Base-by-base conservation (phyloP, 2,797 vertebrate genomes). In the Myoxocephalus aenaeus region DNA sequence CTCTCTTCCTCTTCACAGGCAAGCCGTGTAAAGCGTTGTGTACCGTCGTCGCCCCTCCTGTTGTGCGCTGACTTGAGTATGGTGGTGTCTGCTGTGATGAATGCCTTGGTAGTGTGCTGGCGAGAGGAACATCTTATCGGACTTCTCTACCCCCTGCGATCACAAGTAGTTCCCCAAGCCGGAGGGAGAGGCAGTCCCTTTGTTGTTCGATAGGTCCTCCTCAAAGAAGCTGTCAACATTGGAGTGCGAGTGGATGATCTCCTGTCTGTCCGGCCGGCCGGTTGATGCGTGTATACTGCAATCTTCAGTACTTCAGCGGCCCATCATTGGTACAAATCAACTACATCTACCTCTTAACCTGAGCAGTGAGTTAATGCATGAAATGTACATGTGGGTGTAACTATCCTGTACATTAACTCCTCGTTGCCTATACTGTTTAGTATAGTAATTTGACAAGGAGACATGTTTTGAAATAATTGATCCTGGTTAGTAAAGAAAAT, bases 1-100 rank as follows among this genome's bases (percentile, higher is more conserved):
- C 11, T 94, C 89, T 96, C 93, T 94, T 94, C 95, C 94, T 93
- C 70, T 96, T 95, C 94, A 79, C 95, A 96, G 95, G 93, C 89
- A 91, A 94, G 85, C 92, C 70, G 88, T 89, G 83, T 92, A 93
- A 92, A 81, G 81, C 87, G 85, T 93, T 91, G 88, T 91, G 88
- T 94, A 85, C 87, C 71, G 77, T 82, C 86, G 86, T 92, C 89
- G 6, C 77, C 83, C 81, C 77, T 86, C 92, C 91, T 70, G 86
- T 95, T 91, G 87, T 93, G 76, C 80, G 77, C 82, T 92, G 92
- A 87, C 90, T 82, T 91, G 89, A 89, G 91, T 95, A 86, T 94
- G 94, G 89, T 94, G 94, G 90, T 94, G 87, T 91, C 94, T 84
- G 83, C 93, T 87, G 90, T 89, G 92, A 73, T 94, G 93, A 95